A percentile compares a stretch with the other conserved stretches of the same genome.
Conservation (phyloP, 2,888 invertebrate genomes). For the Ganaspis brasiliensis region DNA sequence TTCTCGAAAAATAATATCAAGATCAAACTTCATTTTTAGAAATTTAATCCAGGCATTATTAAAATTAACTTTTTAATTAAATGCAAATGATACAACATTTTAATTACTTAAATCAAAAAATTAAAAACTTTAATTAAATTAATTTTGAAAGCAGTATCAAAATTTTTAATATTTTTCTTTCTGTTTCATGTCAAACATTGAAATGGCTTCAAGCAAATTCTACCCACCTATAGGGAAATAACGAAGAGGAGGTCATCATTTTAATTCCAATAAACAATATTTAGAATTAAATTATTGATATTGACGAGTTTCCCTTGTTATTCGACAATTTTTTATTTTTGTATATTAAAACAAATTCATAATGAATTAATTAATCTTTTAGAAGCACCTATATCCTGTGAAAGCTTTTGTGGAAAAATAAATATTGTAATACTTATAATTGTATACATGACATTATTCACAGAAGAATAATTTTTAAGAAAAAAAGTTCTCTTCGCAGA, state of each 20-base stretch:
- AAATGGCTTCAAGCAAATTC: neutral
- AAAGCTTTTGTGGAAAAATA: neutral
- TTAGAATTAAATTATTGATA: neutral
- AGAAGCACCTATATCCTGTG: neutral
- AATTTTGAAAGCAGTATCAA: neutral
- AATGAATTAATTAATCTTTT: too few species aligned
- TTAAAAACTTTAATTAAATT: too few species aligned
- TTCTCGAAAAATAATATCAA: too few species aligned
- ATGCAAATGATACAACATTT: too few species aligned
- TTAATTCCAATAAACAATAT: slow-evolving; percentile 12
- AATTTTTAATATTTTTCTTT: neutral
- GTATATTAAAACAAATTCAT: too few species aligned
- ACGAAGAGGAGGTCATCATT: neutral
- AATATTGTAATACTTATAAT: neutral
- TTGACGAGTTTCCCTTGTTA: neutral
- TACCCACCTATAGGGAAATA: slow-evolving; percentile 12
- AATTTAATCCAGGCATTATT: too few species aligned
- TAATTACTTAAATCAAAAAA: too few species aligned
- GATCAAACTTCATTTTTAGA: too few species aligned
- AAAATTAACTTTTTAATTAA: too few species aligned
- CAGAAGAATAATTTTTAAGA: slow-evolving; percentile 10
- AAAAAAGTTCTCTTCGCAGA: slow-evolving; percentile 17
- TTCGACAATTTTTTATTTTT: neutral
- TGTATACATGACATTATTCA: slow-evolving; percentile 14
- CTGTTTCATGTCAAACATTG: neutral